phyloP scores from a whole-genome alignment of 2,797 vertebrate species.

The Tinamus major region DNA sequence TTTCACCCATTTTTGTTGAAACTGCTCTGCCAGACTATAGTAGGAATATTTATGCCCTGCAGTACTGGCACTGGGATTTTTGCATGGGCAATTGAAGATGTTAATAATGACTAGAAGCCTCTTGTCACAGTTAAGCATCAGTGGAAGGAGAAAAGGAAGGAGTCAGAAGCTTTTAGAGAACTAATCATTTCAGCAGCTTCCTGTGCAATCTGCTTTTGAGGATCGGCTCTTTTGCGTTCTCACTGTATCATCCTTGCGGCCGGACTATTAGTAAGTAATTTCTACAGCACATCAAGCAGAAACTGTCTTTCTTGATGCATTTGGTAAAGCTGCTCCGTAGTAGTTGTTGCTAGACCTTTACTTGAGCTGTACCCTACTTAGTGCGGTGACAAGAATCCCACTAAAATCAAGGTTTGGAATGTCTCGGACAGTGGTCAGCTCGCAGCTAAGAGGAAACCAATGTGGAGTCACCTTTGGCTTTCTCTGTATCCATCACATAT shows the following conservation, averaged over 20 bases:
- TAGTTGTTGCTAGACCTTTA: background rate
- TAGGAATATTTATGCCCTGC: background rate
- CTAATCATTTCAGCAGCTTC: slow-evolving; percentile 46
- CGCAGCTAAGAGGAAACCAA: background rate
- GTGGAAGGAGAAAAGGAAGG: slow-evolving; percentile 6
- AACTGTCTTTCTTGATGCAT: background rate
- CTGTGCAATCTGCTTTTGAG: background rate
- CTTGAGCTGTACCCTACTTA: background rate
- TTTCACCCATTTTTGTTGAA: slow-evolving; percentile 14
- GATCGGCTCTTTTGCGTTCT: slow-evolving; percentile 13
- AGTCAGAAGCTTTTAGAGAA: slow-evolving; percentile 26
- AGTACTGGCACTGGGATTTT: background rate
- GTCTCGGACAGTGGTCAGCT: background rate
- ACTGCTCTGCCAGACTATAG: background rate
- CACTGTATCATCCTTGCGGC: slow-evolving; percentile 9
- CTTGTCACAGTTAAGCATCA: background rate
- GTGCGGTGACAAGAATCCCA: background rate
- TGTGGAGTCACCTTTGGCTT: background rate
- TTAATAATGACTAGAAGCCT: background rate
- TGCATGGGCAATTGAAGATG: background rate
- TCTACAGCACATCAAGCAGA: background rate
- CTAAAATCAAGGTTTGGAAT: background rate
- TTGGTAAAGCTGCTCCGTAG: background rate
- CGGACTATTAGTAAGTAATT: slow-evolving; percentile 13
- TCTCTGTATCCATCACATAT: background rate